Percentiles rank a stretch among this genome's conserved stretches.
These are phyloP conservation scores for Macrotus californicus DNA, from an alignment of 2,113 vertebrate genomes.

Conservation along the genomic window DNA sequence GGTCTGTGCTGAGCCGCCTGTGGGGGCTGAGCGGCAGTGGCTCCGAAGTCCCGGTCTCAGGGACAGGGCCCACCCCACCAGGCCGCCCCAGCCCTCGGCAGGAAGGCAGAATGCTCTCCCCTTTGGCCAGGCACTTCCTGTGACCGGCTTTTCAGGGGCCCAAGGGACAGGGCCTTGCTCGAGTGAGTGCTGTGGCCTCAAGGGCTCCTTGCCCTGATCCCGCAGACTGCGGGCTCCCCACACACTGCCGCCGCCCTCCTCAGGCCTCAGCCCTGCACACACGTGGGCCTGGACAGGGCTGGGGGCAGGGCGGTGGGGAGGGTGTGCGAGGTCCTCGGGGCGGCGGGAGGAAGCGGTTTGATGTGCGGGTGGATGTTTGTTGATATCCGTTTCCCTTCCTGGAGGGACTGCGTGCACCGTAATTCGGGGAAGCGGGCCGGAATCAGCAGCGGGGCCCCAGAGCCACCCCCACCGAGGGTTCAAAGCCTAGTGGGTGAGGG, in stretches of 20 bases:
- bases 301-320: neutral
- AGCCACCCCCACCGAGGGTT: neutral
- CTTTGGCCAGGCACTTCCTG: constrained; percentile 36
- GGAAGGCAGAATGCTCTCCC: neutral
- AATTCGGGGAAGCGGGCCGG: neutral
- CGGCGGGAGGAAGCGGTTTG: neutral
- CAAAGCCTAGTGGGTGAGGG: neutral
- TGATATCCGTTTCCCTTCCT: neutral
- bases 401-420: neutral
- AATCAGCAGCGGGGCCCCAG: neutral
- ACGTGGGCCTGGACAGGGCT: neutral
- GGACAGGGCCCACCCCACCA: neutral
- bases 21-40: too few species aligned
- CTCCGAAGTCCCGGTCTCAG: neutral
- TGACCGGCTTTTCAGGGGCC: constrained; percentile 39
- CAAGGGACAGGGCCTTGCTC: neutral
- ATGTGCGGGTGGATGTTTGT: neutral
- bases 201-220: neutral
- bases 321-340: neutral
- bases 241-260: neutral
- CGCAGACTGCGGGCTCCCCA: neutral
- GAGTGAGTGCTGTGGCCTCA: neutral
- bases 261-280: rapidly evolving
- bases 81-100: neutral
- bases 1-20: rapidly evolving